Percentiles rank a stretch among this genome's conserved stretches.
Conservation (phyloP, 2,113 vertebrate genomes). For the Neodontobutis hainanensis region DNA sequence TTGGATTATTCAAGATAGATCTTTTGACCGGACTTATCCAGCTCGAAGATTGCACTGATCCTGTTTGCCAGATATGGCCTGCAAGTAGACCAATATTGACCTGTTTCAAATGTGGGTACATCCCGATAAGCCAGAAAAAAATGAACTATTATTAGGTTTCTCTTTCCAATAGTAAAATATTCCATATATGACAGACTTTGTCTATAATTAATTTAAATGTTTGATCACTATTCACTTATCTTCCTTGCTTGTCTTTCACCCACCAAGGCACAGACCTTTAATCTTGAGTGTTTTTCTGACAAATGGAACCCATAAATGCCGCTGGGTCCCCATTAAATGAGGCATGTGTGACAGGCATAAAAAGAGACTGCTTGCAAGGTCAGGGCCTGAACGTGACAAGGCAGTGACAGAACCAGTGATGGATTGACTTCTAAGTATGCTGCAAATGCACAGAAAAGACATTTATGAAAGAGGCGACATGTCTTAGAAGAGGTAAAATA, state of each 20-base stretch:
- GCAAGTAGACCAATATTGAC: no score
- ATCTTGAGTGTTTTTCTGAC: constrained; percentile 49
- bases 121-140: no score
- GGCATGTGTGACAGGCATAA: constrained; percentile 55
- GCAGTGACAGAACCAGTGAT: constrained; percentile 47
- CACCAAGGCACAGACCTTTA: constrained; percentile 40
- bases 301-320: constrained; percentile 32
- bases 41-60: no score
- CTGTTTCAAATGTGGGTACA: no score
- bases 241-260: constrained; percentile 40
- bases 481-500: constrained; percentile 33
- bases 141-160: no score
- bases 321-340: constrained; percentile 49
- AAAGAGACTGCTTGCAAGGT: constrained; percentile 46
- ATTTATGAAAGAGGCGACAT: constrained; percentile 37
- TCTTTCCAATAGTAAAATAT: no score
- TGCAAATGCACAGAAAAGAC: constrained; percentile 53
- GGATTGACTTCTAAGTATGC: constrained; percentile 59
- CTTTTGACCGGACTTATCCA: no score
- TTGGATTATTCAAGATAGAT: constrained; percentile 56
- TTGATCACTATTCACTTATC: constrained; percentile 20
- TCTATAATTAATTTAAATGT: no score
- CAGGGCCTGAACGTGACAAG: constrained; percentile 47
- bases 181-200: no score
- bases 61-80: no score